Base-by-base conservation (phyloP, 2,797 vertebrate species). In the Siniperca scherzeri region DNA sequence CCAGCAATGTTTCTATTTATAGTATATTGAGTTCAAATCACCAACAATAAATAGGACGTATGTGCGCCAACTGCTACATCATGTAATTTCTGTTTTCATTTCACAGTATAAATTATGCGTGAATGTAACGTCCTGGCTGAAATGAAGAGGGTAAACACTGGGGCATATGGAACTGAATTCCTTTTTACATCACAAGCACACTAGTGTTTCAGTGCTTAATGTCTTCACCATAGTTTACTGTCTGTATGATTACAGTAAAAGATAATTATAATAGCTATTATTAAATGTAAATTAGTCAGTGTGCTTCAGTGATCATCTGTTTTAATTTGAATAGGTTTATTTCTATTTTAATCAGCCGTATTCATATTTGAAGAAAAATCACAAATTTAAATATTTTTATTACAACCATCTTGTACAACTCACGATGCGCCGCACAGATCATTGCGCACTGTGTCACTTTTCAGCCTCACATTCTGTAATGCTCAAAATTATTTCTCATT, bases 401-500 rank as follows among this genome's bases (percentile, higher is more conserved):
- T 65, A 44, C 27, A 62, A 19, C 21, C 4, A 36, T 65, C 27
- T 71, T 57, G 46, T 38, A 40, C 30, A 53, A 16, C 38, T 48
- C 27, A 42, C 7, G 3, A 59, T 74, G 56, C 25, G 3, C 27
- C 21, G 17, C 53, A 70, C 72, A 79, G 38, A 59, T 77, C 70
- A 50, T 7, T 38, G 11, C 33, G 40, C 66, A 48, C 44, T n/a
- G 46, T 74, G 74, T 83, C 73, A 56, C 42, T 84, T 74, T 78
- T 78, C 44, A 68, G 44, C 44, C 50, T 67, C 27, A 72, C 4
- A 4, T 78, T 83, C 69, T 46, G 56, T 64, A 76, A 86, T 76
- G 33, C 69, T 77, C 55, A 46, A 74, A 81, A 70, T 82, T 61
- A 84, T 83, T 67, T 69, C 68, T 65, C 7, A 62, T 88, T 78